Conservation (phyloP, 2,113 vertebrate species). For the Trematocara nigrifrons region DNA sequence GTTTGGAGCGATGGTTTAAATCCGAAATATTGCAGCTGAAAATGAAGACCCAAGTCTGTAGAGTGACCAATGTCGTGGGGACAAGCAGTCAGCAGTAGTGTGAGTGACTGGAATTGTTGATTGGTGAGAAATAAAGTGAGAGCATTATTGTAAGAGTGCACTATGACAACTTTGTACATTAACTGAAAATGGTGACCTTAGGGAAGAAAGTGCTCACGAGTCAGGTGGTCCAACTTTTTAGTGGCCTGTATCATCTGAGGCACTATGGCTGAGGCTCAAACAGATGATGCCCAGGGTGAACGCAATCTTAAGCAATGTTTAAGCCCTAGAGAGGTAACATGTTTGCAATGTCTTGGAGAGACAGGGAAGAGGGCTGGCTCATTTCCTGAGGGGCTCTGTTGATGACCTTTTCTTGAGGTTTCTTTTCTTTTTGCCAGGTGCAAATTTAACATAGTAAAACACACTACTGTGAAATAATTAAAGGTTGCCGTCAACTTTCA, state of each 20-base stretch:
- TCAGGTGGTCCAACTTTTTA: background rate
- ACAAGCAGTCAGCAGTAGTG: too few species aligned
- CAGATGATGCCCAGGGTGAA: background rate
- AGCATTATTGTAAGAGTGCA: background rate
- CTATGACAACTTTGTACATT: background rate
- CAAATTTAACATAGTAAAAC: background rate
- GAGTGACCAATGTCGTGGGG: too few species aligned
- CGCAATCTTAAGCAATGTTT: background rate
- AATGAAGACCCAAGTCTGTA: too few species aligned
- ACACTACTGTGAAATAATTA: background rate
- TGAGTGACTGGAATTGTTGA: too few species aligned
- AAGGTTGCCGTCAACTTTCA: background rate
- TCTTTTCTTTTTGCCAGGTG: background rate
- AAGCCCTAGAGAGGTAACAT: background rate
- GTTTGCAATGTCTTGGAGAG: background rate
- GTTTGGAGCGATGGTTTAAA: background rate
- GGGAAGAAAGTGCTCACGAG: background rate
- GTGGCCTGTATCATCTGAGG: background rate
- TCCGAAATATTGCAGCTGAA: background rate
- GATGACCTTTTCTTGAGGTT: background rate
- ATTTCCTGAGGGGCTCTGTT: background rate
- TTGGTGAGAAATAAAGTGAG: background rate
- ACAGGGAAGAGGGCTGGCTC: too few species aligned
- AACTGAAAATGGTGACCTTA: background rate
- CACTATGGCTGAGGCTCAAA: background rate